Evolutionary conservation across 1,140 invertebrate genomes (phyloP).

Genomic region (Antheraea mylitta): DNA sequence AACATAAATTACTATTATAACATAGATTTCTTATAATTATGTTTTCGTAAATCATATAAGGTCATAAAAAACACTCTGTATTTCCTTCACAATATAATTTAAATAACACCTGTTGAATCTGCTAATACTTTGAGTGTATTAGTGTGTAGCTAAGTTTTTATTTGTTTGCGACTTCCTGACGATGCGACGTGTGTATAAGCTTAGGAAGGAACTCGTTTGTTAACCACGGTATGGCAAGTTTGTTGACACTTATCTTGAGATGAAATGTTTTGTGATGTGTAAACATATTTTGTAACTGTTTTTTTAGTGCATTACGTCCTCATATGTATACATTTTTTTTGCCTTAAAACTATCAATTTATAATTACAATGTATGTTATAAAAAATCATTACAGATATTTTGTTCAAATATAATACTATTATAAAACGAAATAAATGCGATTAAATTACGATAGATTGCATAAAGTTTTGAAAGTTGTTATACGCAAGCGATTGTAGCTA

Average conservation of each 20-base stretch:
- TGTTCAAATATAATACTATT: no score
- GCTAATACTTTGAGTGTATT: background rate
- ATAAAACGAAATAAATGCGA: constrained; percentile 9
- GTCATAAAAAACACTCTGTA: no score
- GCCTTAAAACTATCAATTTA: no score
- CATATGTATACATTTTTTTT: no score
- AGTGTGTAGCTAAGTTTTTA: background rate
- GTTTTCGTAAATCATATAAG: no score
- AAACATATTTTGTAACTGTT: background rate
- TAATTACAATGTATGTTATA: no score
- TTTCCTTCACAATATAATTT: background rate
- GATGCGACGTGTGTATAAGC: background rate
- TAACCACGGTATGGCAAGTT: background rate
- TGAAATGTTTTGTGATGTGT: background rate
- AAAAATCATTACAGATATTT: no score
- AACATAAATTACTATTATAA: no score
- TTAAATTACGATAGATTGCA: constrained; percentile 10
- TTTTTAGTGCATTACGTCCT: background rate
- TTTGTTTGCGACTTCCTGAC: constrained; percentile 1
- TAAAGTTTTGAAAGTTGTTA: constrained; percentile 3
- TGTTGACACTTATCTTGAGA: background rate
- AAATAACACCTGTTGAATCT: background rate
- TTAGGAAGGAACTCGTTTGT: background rate
- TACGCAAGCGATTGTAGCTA: background rate
- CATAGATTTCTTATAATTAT: no score